Evolutionary conservation across 92 coral and sea anemone genomes (phyloP), one percentile per base, ranked within the genome.

Genomic region (Galaxea fascicularis): DNA sequence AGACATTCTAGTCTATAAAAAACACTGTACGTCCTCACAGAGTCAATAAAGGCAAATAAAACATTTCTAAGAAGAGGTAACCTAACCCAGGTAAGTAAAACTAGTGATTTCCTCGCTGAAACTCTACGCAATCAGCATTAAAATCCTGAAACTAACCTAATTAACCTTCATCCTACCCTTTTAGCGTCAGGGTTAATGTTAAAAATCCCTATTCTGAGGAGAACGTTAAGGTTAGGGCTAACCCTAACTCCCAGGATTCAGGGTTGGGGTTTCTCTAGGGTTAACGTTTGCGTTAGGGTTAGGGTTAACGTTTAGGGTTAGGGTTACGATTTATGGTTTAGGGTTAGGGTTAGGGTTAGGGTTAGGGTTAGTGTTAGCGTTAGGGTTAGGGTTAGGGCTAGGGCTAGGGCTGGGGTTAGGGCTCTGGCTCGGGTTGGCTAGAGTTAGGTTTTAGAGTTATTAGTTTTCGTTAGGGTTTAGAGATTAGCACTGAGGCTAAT

Each of bases 321-420:
- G 62, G 62, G 62, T 56, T 56, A 56, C 16, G 62, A n/a, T 56
- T 56, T 56, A 8, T 8, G 62, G 62, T 12, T 56, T 56, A 56
- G 62, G 62, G 62, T 56, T 56, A 56, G 62, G 62, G 62, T 56
- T 56, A 4, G 62, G 8, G 62, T 56, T 56, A 56, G 62, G 62
- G 62, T 56, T 56, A 56, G 62, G 62, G 62, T 56, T 56, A 56
- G 62, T 12, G 62, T 56, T 56, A 4, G 62, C 20, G 62, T 56
- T 56, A 56, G 62, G 62, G 62, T 56, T 56, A 56, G 62, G 62
- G 62, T 56, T 56, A 56, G 16, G 62, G 62, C 17, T 56, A 56
- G 62, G 62, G 62, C 17, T 56, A 56, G 8, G 62, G 62, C 21
- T 4, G 17, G 62, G 62, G 62, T 56, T 56, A 13, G 62, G 16